phyloP scores from a whole-genome alignment of 2,888 invertebrate species.

The Protodeltote pygarga region DNA sequence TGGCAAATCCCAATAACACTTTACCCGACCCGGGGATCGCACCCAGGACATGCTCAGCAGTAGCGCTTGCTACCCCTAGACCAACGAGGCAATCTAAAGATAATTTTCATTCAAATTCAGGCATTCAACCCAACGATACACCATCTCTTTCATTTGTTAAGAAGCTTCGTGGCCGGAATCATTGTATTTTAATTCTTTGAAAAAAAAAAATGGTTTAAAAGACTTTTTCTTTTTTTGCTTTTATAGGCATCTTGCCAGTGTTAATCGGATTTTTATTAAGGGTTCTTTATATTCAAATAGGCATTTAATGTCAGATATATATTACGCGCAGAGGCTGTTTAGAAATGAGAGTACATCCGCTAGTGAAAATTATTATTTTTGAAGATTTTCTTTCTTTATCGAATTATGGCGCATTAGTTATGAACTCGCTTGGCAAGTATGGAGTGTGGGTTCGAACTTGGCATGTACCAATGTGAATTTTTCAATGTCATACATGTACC shows the following conservation, averaged over 20 bases:
- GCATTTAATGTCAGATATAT: background rate
- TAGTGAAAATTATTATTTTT: no score
- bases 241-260: slow-evolving; percentile 16
- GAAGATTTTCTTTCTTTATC: no score
- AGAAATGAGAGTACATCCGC: no score
- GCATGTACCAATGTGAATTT: no score
- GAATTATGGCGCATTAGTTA: no score
- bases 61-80: no score
- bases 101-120: slow-evolving; percentile 3
- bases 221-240: slow-evolving; percentile 8
- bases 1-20: no score
- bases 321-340: background rate
- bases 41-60: no score
- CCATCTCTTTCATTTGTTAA: slow-evolving; percentile 34
- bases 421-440: no score
- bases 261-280: slow-evolving; percentile 9
- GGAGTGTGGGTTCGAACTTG: no score
- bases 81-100: background rate
- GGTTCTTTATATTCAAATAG: slow-evolving; percentile 15
- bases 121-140: slow-evolving; percentile 16
- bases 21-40: no score
- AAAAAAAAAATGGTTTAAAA: slow-evolving; percentile 18
- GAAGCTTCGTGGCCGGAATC: slow-evolving; percentile 14
- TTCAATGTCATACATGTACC: no score
- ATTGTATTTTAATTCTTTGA: slow-evolving; percentile 33